Conservation (phyloP, 2,888 invertebrate species). For the Xiphydria camelus region DNA sequence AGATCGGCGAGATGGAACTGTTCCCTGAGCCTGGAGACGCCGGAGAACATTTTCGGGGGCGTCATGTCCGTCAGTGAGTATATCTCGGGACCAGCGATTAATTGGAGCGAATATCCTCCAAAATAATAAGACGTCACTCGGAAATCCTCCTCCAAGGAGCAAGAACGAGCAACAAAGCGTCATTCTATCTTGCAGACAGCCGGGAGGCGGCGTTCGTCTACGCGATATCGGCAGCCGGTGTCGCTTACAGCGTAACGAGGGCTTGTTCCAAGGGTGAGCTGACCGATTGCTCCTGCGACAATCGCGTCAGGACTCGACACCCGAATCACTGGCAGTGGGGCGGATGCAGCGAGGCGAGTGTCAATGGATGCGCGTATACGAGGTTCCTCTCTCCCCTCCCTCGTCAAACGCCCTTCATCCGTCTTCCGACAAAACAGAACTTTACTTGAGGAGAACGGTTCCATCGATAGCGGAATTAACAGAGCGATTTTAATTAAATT, state of each 20-base stretch:
- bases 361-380: too few relatives aligned
- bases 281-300: slow-evolving; percentile 87
- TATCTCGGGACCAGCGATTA: neutral
- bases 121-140: too few relatives aligned
- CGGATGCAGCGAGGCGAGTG: slow-evolving; percentile 82
- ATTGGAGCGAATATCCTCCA: too few relatives aligned
- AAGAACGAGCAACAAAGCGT: neutral
- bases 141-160: too few relatives aligned
- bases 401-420: too few relatives aligned
- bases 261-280: slow-evolving; percentile 86
- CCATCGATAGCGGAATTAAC: too few relatives aligned
- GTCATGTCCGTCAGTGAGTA: slow-evolving; percentile 83
- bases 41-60: slow-evolving; percentile 81
- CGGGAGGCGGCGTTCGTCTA: slow-evolving; percentile 89
- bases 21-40: slow-evolving; percentile 72
- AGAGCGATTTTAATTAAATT: too few relatives aligned
- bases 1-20: slow-evolving; percentile 88
- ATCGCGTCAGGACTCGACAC: slow-evolving; percentile 69
- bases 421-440: too few relatives aligned
- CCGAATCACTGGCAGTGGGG: slow-evolving; percentile 89
- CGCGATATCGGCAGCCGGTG: slow-evolving; percentile 86
- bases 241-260: slow-evolving; percentile 84
- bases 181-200: slow-evolving; percentile 68
- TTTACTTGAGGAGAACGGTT: too few relatives aligned
- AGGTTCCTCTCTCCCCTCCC: neutral